Conservation (phyloP, 2,888 invertebrate genomes). For the Eupithecia insigniata region DNA sequence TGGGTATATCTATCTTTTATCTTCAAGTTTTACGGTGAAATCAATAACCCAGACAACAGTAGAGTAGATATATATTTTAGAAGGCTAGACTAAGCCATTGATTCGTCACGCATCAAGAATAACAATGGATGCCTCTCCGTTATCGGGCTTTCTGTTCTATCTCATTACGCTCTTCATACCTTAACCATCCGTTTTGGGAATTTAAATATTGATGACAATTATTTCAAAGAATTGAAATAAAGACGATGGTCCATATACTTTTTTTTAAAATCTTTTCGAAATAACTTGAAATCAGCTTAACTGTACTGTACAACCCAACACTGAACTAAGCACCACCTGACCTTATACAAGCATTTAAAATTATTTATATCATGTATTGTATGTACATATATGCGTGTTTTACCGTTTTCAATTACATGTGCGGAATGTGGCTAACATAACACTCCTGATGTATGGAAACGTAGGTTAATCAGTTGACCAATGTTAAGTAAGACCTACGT, state of each 20-base stretch:
- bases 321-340: not conserved
- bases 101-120: conserved; percentile 65
- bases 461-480: not conserved
- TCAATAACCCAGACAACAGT: not conserved
- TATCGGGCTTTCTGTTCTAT: conserved; percentile 55
- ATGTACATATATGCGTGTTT: not conserved
- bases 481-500: not conserved
- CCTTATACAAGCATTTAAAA: not conserved
- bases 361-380: not conserved
- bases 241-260: too few relatives aligned
- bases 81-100: conserved; percentile 45
- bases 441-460: not conserved
- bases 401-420: not conserved
- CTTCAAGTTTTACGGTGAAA: not conserved
- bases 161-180: conserved; percentile 41
- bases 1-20: not conserved
- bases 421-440: not conserved
- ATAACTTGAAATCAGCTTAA: not conserved
- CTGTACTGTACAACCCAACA: not conserved
- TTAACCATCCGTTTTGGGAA: not conserved
- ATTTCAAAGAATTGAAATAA: too few relatives aligned
- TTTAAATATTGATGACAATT: not conserved
- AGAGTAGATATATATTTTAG: not conserved
- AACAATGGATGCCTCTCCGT: conserved; percentile 63
- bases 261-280: too few relatives aligned